Evolutionary conservation across 2,797 vertebrate genomes (phyloP), one percentile per base, ranked within the genome.

Genomic region (Philypnodon macrostomus): DNA sequence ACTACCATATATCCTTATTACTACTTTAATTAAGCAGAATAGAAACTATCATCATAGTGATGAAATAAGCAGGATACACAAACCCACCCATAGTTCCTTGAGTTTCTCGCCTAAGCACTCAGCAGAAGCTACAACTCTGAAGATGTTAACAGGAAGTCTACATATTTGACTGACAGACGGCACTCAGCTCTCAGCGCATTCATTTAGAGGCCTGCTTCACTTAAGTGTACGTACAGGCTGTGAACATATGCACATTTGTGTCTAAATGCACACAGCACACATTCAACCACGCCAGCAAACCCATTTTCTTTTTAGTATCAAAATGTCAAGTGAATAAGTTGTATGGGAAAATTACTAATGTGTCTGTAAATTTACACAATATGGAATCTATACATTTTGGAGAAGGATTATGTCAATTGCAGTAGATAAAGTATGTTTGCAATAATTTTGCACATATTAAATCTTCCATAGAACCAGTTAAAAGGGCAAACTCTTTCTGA

Each of bases 101-200:
- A 37, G 35, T 13, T 24, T 42, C 33, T 24, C 33, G 8, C 61
- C 29, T 32, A 53, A 69, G 61, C 62, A 66, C 45, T 80, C 59
- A 72, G 29, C 38, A 55, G 44, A 72, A 35, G 47, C 23, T 45
- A 24, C 7, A 67, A 29, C 31, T 59, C 27, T 30, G 11, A 4
- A 51, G 40, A 60, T 1, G 16, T 52, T 35, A 53, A 68, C 59
- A 77, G 79, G 81, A 79, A 77, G 75, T 82, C 53, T 42, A 63
- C 53, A 38, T 36, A 56, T 75, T 71, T 67, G 33, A 70, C 58
- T 34, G 14, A 11, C 52, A 47, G 27, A 21, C n/a, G 17, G 44
- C 14, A 5, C 1, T n/a, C n/a, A n/a, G n/a, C n/a, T 19, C 37
- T 23, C 21, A 23, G 6, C 6, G 21, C 23, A 35, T 45, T 53